Base-by-base conservation (phyloP, 2,888 invertebrate species). In the Apomyelois bistriatella region DNA sequence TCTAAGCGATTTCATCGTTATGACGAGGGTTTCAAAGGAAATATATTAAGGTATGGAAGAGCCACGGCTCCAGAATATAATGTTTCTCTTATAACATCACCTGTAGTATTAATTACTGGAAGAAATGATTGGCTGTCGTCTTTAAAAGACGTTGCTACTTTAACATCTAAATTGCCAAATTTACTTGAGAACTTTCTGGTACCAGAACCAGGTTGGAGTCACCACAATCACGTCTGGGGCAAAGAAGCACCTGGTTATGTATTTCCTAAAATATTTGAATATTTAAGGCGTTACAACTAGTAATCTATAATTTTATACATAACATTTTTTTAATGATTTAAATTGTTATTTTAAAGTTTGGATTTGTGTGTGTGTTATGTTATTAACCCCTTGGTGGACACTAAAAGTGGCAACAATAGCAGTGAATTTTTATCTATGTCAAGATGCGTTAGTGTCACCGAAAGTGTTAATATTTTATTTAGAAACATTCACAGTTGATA, bases 71-170 rank as follows among this genome's bases (percentile, higher is more conserved):
- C 89, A 8, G 61, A 68, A 35, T 91, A 90, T 58, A 74, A 89
- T 36, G 53, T 90, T 0, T 74, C 80, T 1, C 62, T 58, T 30
- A 65, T 87, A 10, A 71, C 75, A 1, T 76, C 88, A 1, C 85
- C 89, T 1, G 70, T 87, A 1, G 70, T 84, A 0, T 58, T 91
- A n/a, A 69, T 90, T 35, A 73, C 72, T 55, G 83, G 75, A 1
- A 49, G 65, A 49, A 93, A 92, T 53, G 96, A 96, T 74, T 92
- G 91, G 88, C 65, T 96, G 3, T 92, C 94, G 1, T 77, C 90
- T 16, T 69, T 91, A 30, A 74, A 90, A 71, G 94, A 94, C 56
- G 90, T 93, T 0, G 70, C 90, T 40, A 85, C 83, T 7, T 72
- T 94, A 50, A 81, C 82, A 8, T 76, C 82, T 0, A 83, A 85